A percentile compares a stretch with the other conserved stretches of the same genome.
Conservation (phyloP, 2,888 invertebrate species). For the Pollenia labialis region DNA sequence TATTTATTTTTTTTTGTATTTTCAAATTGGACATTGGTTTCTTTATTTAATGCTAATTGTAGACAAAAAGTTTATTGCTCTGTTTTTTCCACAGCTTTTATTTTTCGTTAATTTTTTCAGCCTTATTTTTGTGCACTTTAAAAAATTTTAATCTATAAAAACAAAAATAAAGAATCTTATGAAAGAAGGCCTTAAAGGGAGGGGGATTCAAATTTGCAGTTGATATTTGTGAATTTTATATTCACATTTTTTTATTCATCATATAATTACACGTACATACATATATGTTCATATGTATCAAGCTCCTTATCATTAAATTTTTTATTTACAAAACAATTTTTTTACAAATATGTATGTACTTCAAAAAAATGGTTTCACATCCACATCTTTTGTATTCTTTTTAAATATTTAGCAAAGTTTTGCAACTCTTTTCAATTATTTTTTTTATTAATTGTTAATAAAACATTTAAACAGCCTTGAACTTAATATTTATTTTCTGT, state of each 20-base stretch:
- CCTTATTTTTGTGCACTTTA: neutral
- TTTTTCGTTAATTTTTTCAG: constrained; percentile 24
- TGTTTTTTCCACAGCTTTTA: constrained; percentile 34
- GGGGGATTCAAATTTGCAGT: neutral
- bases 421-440: too few relatives aligned
- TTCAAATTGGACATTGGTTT: constrained; percentile 12
- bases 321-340: too few relatives aligned
- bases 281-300: too few relatives aligned
- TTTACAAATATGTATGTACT: too few relatives aligned
- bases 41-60: constrained; percentile 55
- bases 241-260: neutral
- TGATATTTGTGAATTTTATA: constrained; percentile 3
- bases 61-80: constrained; percentile 72
- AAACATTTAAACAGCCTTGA: too few relatives aligned
- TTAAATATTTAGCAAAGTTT: too few relatives aligned
- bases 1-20: neutral
- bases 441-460: too few relatives aligned
- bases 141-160: constrained; percentile 6
- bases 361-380: too few relatives aligned
- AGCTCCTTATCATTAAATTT: too few relatives aligned
- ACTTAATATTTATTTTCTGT: too few relatives aligned
- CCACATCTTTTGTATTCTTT: too few relatives aligned
- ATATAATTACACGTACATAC: neutral
- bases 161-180: neutral
- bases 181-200: neutral